Evolutionary conservation across 2,888 invertebrate species (phyloP).

Genomic region (Tetropium fuscum): DNA sequence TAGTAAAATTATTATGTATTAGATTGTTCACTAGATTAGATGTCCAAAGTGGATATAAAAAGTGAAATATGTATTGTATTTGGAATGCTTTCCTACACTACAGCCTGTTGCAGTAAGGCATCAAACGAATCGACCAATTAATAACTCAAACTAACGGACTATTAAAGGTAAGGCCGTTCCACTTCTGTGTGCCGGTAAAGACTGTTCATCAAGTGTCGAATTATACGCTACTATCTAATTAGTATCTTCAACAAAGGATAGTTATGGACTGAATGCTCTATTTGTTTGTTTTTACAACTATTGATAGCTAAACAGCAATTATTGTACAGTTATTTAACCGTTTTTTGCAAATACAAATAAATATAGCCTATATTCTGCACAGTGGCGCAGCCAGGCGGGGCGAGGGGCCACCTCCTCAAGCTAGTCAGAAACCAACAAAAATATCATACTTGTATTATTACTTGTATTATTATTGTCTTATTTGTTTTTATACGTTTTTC

Average conservation of each 20-base stretch:
- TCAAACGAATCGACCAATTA: constrained; percentile 31
- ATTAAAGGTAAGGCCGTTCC: constrained; percentile 41
- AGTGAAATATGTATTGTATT: no score
- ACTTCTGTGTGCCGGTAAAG: constrained; percentile 37
- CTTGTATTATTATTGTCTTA: no score
- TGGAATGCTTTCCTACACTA: constrained; percentile 5
- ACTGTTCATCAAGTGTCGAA: constrained; percentile 34
- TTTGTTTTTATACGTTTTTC: no score
- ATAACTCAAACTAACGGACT: constrained; percentile 35
- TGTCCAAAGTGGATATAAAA: no score
- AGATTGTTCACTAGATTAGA: no score
- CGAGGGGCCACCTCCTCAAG: no score
- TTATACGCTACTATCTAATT: constrained; percentile 27
- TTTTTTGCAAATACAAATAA: background rate
- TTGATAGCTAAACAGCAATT: background rate
- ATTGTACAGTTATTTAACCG: background rate
- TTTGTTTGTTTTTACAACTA: constrained; percentile 5
- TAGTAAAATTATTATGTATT: no score
- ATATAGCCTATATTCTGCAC: no score
- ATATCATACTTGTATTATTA: no score
- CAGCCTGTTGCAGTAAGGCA: constrained; percentile 21
- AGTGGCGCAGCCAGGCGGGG: no score
- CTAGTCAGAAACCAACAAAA: no score
- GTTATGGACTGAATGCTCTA: constrained; percentile 25
- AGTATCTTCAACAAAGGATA: constrained; percentile 22